A percentile compares a stretch with the other conserved stretches of the same genome.
phyloP scores from a whole-genome alignment of 2,888 invertebrate species.

The Tipula confusa region DNA sequence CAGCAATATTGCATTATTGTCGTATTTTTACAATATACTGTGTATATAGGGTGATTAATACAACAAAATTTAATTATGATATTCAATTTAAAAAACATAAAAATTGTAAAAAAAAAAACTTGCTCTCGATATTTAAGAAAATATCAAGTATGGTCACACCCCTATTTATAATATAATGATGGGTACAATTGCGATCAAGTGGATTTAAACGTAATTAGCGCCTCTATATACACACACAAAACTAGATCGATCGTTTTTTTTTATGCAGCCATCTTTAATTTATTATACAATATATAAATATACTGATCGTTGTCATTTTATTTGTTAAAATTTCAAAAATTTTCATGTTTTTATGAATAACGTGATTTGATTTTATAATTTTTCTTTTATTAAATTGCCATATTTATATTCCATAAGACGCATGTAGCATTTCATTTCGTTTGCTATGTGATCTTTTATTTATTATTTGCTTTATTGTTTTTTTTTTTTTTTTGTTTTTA shows the following conservation, averaged over 20 bases:
- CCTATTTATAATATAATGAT: background rate
- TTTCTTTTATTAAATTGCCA: background rate
- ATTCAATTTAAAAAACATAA: background rate
- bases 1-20: background rate
- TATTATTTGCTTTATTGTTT: background rate
- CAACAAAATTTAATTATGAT: background rate
- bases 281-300: background rate
- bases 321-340: background rate
- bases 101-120: background rate
- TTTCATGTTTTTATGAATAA: slow-evolving; percentile 3
- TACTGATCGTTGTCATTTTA: background rate
- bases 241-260: background rate
- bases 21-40: no score
- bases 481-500: no score
- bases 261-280: background rate
- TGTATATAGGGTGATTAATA: background rate
- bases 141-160: background rate
- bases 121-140: background rate
- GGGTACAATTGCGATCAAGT: background rate
- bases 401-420: slow-evolving; percentile 20
- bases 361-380: background rate
- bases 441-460: background rate
- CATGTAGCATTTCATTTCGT: background rate
- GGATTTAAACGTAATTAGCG: background rate
- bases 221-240: background rate